Base-by-base conservation (phyloP, 2,888 invertebrate genomes). In the Teleogryllus oceanicus region DNA sequence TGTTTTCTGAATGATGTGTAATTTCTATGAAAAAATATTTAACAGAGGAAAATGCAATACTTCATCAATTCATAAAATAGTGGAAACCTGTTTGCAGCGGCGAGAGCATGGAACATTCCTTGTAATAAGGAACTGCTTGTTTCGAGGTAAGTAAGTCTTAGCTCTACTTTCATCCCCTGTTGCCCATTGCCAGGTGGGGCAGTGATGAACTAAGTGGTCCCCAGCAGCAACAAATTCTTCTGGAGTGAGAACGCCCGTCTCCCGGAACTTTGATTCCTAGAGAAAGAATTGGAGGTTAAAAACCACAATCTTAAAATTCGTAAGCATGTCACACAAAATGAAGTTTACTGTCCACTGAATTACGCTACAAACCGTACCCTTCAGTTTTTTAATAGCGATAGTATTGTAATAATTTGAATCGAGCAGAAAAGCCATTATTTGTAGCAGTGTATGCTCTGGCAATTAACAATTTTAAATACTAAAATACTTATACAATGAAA, bases 141-240 rank as follows among this genome's bases (percentile, higher is more conserved):
- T 95, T 85, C 92, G 90, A 0, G 99, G 99, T 82, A 99, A 90
- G 88, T 98, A 99, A 0, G 94, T 88, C 85, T 97, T 96, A 49
- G 92, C 88, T 88, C 95, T 95, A n/a, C 93, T 90, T 83, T 96
- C 95, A 86, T 99, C 98, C 0, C 98, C 98, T 83, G 91, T 90
- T 1, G 96, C 94, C 99, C 99, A 99, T 86, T 97, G 96, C 99
- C 99, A 99, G 0, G 99, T 99, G 0, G 99, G 99, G 86, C 99
- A 99, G 86, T 99, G 98, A 88, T 99, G 98, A 0, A 99, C 98
- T 80, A 99, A 88, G 88, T 99, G 99, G 86, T 99, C 99, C 2
- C 99, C 99, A 24, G 99, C 99, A 5, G 95, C 96, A 5, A 99
- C 96, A 90, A 99, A 99, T 89, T 99, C 99, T 87, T 98, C 98